These are phyloP conservation scores for Athene cunicularia DNA, from an alignment of 2,113 vertebrate genomes.

Conservation along the genomic window DNA sequence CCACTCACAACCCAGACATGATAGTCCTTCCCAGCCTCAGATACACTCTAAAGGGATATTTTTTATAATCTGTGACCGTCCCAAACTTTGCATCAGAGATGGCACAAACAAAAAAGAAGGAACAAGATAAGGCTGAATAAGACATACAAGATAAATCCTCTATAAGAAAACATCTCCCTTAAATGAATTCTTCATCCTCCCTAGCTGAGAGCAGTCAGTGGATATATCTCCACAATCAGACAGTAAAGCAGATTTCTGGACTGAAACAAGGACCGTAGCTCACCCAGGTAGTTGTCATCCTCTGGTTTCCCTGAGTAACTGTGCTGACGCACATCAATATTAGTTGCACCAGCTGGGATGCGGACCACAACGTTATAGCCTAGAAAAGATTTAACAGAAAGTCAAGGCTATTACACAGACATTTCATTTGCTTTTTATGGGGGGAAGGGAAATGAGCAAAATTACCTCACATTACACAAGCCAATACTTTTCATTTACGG, in stretches of 20 bases:
- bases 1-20: background rate
- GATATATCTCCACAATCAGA: background rate
- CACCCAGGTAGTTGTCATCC: slow-evolving; percentile 99
- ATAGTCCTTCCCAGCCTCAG: background rate
- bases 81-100: background rate
- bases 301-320: slow-evolving; percentile 97
- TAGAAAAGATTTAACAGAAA: slow-evolving; percentile 62
- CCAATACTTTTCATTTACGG: background rate
- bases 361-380: slow-evolving; percentile 95
- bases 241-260: background rate
- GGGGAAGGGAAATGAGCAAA: background rate
- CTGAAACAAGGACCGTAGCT: slow-evolving; percentile 45
- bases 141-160: background rate
- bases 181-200: background rate
- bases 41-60: background rate
- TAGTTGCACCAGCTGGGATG: slow-evolving; percentile 96
- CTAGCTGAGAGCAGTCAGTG: background rate
- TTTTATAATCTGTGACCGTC: background rate
- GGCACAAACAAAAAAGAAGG: background rate
- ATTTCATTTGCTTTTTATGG: background rate
- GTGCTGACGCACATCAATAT: slow-evolving; percentile 96
- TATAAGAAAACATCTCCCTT: background rate
- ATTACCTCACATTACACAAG: slow-evolving; percentile 8
- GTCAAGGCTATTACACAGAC: background rate
- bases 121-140: background rate